Conservation (phyloP, 2,888 invertebrate genomes). For the Homarus gammarus region DNA sequence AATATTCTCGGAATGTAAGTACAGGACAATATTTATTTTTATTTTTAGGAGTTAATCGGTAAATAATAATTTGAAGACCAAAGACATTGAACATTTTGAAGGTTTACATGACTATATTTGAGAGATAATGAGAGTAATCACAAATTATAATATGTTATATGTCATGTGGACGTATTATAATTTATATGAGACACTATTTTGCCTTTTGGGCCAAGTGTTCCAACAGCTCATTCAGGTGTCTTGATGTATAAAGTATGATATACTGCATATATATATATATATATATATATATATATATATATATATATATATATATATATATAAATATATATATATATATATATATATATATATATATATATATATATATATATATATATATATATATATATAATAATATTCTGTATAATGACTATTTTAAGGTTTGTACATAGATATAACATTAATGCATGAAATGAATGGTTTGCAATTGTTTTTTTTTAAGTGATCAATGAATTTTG, state of each 20-base stretch:
- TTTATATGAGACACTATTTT: background rate
- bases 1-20: no score
- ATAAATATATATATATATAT: no score
- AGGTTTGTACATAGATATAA: background rate
- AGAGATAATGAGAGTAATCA: background rate
- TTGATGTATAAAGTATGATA: background rate
- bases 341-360: no score
- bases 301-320: no score
- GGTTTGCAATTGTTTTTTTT: background rate
- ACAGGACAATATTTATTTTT: no score
- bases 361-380: no score
- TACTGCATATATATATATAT: no score
- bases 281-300: no score
- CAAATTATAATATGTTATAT: no score
- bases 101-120: background rate
- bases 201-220: background rate
- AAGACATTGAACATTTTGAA: background rate
- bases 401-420: background rate
- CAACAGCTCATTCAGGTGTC: background rate
- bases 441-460: background rate
- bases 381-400: no score
- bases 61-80: background rate
- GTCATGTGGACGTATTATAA: background rate
- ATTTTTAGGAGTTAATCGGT: background rate
- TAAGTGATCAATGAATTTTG: background rate